These are phyloP conservation scores for Hymenochirus boettgeri DNA, from an alignment of 2,113 vertebrate genomes.

Conservation along the genomic window DNA sequence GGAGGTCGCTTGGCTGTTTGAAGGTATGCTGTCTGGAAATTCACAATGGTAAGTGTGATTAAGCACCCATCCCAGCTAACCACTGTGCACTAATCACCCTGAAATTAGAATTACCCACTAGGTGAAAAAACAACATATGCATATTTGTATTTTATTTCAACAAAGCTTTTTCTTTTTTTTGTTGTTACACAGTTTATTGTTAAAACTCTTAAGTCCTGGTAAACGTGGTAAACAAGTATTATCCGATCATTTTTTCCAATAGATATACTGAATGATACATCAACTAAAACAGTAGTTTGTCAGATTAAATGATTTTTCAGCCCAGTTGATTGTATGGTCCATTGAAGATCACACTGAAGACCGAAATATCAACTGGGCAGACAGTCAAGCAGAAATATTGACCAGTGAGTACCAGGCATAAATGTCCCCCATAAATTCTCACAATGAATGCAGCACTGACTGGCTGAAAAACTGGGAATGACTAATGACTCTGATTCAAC, in stretches of 20 bases:
- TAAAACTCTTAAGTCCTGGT: background rate
- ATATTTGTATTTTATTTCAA: conserved; percentile 1
- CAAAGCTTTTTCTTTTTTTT: background rate
- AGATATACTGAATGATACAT: too few relatives aligned
- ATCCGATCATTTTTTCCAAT: too few relatives aligned
- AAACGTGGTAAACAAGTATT: too few relatives aligned
- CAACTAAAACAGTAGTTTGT: too few relatives aligned
- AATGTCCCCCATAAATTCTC: too few relatives aligned
- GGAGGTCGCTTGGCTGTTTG: conserved; percentile 24
- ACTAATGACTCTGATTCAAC: too few relatives aligned
- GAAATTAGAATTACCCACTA: conserved; percentile 13
- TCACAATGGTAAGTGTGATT: conserved; percentile 29
- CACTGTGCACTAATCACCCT: conserved; percentile 15
- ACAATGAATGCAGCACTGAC: too few relatives aligned
- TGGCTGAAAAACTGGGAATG: too few relatives aligned
- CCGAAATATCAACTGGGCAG: background rate
- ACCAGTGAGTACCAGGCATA: too few relatives aligned
- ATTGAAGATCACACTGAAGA: background rate
- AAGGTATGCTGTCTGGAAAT: conserved; percentile 9
- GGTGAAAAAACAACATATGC: conserved; percentile 2
- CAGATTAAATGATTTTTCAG: too few relatives aligned
- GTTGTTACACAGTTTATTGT: conserved; percentile 5
- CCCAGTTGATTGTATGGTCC: too few relatives aligned
- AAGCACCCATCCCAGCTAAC: conserved; percentile 28
- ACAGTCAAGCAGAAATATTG: too few relatives aligned